Base-by-base conservation (phyloP, 2,888 invertebrate genomes). In the Drosophila longiperda region DNA sequence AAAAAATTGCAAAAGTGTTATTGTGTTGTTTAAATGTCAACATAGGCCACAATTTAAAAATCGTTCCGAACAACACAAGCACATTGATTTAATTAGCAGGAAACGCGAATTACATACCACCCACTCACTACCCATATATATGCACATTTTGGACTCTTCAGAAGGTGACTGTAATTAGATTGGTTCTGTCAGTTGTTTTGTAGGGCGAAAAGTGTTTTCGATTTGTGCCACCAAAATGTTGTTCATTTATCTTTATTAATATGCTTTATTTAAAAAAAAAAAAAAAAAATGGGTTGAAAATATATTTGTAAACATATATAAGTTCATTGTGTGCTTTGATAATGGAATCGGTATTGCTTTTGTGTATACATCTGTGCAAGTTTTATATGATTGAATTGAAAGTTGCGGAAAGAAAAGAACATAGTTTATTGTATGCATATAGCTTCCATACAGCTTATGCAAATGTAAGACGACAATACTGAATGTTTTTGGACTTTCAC, bases 161-260 rank as follows among this genome's bases (percentile, higher is more conserved):
- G 55, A 81, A 85, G 87, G 89, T 85, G 89, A 82, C 60, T 80
- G 80, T 89, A 85, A 89, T 87, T 85, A 89, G 87, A 89, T 82
- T 73, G 79, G 32, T 57, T 66, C 55, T 66, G 89, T 68, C 48
- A 80, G 57, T 61, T 69, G 33, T 23, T 52, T 33, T 52, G 15
- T 34, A 32, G 29, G 15, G 40, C 26, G n/a, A 61, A 75, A 60
- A 52, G 36, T 78, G 62, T 48, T 42, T 45, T 58, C 60, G 36
- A 67, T 74, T 68, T 86, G 36, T 75, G 67, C 60, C 68, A 54
- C 53, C 42, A 77, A 53, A 64, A 33, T 65, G 57, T 49, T 49
- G 20, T 38, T 40, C 3, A n/a, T 55, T 40, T 55, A 38, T 66
- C 7, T 7, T 7, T 58, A 11, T 54, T 26, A 0, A 6, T n/a